These are phyloP conservation scores for Musca vetustissima DNA, from an alignment of 1,140 invertebrate genomes.

Conservation along the genomic window DNA sequence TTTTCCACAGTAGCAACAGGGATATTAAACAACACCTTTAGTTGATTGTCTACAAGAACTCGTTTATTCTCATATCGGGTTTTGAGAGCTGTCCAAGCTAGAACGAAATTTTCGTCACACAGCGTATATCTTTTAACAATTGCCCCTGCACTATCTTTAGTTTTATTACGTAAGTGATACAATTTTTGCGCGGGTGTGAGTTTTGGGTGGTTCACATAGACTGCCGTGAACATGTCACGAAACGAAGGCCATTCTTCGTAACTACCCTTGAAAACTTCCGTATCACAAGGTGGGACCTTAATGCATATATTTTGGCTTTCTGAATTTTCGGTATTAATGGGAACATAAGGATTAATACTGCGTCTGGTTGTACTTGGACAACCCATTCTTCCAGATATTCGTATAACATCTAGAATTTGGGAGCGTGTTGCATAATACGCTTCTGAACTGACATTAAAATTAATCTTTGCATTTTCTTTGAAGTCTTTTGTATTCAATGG, in stretches of 20 bases:
- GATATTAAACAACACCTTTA: neutral
- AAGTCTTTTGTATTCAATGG: neutral
- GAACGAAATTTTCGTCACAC: too few relatives aligned
- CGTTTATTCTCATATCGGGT: too few relatives aligned
- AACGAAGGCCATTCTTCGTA: conserved; percentile 21
- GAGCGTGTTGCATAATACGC: neutral
- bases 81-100: too few relatives aligned
- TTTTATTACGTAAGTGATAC: conserved; percentile 2
- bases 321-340: too few relatives aligned
- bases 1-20: neutral
- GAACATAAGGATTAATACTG: too few relatives aligned
- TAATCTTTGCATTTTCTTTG: conserved; percentile 1
- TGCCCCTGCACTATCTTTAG: too few relatives aligned
- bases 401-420: neutral
- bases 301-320: neutral
- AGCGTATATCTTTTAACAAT: too few relatives aligned
- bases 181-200: too few relatives aligned
- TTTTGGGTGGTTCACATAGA: too few relatives aligned
- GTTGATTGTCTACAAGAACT: neutral
- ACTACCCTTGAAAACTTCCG: conserved; percentile 18
- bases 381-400: neutral
- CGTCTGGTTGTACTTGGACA: neutral
- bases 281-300: conserved; percentile 19
- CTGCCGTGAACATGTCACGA: too few relatives aligned
- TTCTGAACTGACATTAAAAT: neutral